Percentiles rank a stretch among this genome's conserved stretches.
Evolutionary conservation across 2,888 invertebrate genomes (phyloP).

Genomic region (Chymomyza caudatula): DNA sequence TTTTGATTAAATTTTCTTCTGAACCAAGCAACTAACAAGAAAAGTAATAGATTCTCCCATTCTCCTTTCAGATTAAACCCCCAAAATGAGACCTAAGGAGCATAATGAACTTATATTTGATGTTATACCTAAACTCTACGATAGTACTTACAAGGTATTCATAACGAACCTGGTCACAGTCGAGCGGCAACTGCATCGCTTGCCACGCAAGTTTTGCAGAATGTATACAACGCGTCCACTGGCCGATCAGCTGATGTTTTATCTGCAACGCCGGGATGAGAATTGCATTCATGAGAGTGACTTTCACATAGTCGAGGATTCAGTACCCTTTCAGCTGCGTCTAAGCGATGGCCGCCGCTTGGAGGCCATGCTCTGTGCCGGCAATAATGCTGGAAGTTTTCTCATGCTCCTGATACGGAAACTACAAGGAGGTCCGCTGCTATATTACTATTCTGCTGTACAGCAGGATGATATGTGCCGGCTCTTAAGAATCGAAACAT

Average conservation of each 20-base stretch:
- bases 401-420: conserved; percentile 46
- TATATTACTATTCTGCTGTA: conserved; percentile 53
- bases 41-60: not conserved
- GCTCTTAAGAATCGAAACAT: conserved; percentile 33
- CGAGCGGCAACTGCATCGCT: conserved; percentile 26
- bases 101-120: conserved; percentile 50
- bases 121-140: conserved; percentile 51
- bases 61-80: not conserved
- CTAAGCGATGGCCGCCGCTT: conserved; percentile 44
- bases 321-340: conserved; percentile 32
- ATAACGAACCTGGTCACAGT: conserved; percentile 39
- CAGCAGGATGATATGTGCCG: conserved; percentile 44
- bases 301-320: conserved; percentile 35
- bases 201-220: conserved; percentile 48
- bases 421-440: conserved; percentile 27
- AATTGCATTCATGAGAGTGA: conserved; percentile 27
- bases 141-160: conserved; percentile 39
- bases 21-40: no score
- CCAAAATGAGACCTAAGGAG: conserved; percentile 47
- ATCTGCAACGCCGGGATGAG: conserved; percentile 31
- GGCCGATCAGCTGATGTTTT: conserved; percentile 37
- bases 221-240: conserved; percentile 54
- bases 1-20: no score
- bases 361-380: conserved; percentile 53
- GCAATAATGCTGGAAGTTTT: conserved; percentile 36